A percentile compares a stretch with the other conserved stretches of the same genome.
Conservation (phyloP, 2,888 invertebrate genomes). For the Cryptosula pallasiana region DNA sequence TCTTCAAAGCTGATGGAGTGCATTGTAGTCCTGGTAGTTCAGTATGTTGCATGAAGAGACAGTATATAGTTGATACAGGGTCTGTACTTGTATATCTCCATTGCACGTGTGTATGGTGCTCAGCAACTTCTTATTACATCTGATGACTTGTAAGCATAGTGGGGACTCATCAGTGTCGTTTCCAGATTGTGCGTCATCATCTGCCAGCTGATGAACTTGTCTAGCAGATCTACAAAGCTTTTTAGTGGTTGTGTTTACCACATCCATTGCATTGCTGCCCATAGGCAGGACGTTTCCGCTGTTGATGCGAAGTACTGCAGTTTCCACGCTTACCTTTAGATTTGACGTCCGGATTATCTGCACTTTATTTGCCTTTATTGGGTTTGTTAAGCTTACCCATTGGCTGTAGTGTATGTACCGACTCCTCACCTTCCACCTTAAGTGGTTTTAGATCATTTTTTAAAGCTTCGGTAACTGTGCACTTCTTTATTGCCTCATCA, state of each 20-base stretch:
- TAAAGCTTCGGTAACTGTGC: not conserved
- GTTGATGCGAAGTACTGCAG: not conserved
- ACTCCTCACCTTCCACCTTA: not conserved
- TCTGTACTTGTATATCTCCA: not conserved
- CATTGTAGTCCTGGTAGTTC: not conserved
- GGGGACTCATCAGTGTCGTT: not conserved
- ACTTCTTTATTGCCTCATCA: constrained; percentile 17
- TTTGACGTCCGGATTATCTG: too few relatives aligned
- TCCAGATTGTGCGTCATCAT: not conserved
- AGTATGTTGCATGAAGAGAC: constrained; percentile 8
- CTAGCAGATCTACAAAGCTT: not conserved
- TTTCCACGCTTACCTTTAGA: not conserved
- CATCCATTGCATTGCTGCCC: constrained; percentile 6
- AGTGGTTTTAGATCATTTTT: not conserved
- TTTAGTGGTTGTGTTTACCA: constrained; percentile 9
- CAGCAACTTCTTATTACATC: constrained; percentile 5
- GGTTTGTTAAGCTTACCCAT: too few relatives aligned
- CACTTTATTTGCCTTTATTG: too few relatives aligned
- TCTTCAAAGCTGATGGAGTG: not conserved
- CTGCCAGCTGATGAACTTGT: not conserved
- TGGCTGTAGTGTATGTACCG: too few relatives aligned
- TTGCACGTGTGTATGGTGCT: not conserved
- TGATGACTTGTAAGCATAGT: not conserved
- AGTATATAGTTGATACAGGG: not conserved
- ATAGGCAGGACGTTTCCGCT: constrained; percentile 3